Evolutionary conservation across 2,888 invertebrate species (phyloP).

Genomic region (Schizotus pectinicornis): DNA sequence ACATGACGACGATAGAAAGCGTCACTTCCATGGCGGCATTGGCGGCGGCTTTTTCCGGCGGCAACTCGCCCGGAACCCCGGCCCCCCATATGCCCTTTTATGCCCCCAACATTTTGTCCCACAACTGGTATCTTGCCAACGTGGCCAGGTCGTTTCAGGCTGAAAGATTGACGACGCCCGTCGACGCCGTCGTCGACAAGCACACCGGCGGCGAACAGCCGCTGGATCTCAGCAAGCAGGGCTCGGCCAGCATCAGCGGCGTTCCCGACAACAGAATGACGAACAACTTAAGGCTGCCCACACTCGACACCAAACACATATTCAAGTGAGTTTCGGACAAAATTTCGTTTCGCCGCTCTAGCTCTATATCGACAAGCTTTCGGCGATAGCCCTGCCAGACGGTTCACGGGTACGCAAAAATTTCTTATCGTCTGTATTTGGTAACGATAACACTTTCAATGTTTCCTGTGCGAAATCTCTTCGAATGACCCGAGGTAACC

Average conservation of each 20-base stretch:
- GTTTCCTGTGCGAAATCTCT: slow-evolving; percentile 22
- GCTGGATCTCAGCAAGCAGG: slow-evolving; percentile 84
- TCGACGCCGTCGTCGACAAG: slow-evolving; percentile 44
- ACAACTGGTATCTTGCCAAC: slow-evolving; percentile 58
- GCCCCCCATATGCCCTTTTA: slow-evolving; percentile 53
- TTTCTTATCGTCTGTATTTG: slow-evolving; percentile 24
- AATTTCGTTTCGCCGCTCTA: slow-evolving; percentile 61
- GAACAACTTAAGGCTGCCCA: slow-evolving; percentile 53
- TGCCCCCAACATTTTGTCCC: slow-evolving; percentile 50
- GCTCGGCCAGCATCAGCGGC: slow-evolving; percentile 49
- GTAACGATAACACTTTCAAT: slow-evolving; percentile 16
- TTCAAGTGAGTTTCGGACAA: slow-evolving; percentile 72
- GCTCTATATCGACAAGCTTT: slow-evolving; percentile 59
- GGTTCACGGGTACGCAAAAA: slow-evolving; percentile 59
- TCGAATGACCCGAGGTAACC: slow-evolving; percentile 9
- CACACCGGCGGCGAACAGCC: slow-evolving; percentile 71
- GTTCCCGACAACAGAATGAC: slow-evolving; percentile 38
- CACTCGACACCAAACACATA: slow-evolving; percentile 66
- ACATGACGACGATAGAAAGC: slow-evolving; percentile 66
- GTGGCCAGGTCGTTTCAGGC: slow-evolving; percentile 62
- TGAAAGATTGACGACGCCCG: slow-evolving; percentile 43
- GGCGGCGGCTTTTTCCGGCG: slow-evolving; percentile 69
- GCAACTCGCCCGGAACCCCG: slow-evolving; percentile 49
- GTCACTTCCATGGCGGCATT: slow-evolving; percentile 73
- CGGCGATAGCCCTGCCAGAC: slow-evolving; percentile 60